Base-by-base conservation (phyloP, 2,797 vertebrate species). In the Chrosomus eos region DNA sequence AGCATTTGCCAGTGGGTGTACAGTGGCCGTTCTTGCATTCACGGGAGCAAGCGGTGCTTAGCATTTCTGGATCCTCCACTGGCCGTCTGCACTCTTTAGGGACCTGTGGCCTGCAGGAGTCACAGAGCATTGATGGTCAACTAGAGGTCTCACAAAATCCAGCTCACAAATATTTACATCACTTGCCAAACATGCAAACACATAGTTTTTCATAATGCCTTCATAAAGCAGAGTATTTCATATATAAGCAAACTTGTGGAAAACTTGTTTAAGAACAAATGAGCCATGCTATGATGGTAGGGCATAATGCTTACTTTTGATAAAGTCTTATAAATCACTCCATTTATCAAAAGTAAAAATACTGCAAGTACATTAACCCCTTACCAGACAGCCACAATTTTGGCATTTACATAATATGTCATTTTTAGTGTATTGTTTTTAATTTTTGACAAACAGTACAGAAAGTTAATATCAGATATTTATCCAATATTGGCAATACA, bases 11-110 rank as follows among this genome's bases (percentile, higher is more conserved):
- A 0, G 96, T 97, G 4, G 98, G 98, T 80, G 97, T 97, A 90
- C 97, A 99, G 94, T 97, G 96, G 85, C 98, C 98, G 0, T 99
- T 99, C 90, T 97, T 96, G 93, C 98, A 99, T 83, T 97, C 96
- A 85, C 96, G 93, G 89, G 97, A 97, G 90, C 98, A 99, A 87
- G 97, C 96, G 0, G 97, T 97, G 85, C 94, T 95, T 93, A 99
- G 91, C 66, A 95, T 95, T 94, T 97, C 97, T 4, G 96, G 96
- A 71, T 96, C 92, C 77, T 97, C 95, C 87, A 96, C 92, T 5
- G 90, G 91, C 88, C 95, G 95, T 93, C 95, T 96, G 92, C 98
- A 99, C 92, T 99, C 97, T 93, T 98, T 98, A 4, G 97, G 98
- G 90, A 96, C 90, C 84, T 94, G 94, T 89, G 97, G 96, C 93